A percentile compares a stretch with the other conserved stretches of the same genome.
These are phyloP conservation scores for Falcunculus frontatus DNA, from an alignment of 2,113 vertebrate genomes.

Conservation along the genomic window DNA sequence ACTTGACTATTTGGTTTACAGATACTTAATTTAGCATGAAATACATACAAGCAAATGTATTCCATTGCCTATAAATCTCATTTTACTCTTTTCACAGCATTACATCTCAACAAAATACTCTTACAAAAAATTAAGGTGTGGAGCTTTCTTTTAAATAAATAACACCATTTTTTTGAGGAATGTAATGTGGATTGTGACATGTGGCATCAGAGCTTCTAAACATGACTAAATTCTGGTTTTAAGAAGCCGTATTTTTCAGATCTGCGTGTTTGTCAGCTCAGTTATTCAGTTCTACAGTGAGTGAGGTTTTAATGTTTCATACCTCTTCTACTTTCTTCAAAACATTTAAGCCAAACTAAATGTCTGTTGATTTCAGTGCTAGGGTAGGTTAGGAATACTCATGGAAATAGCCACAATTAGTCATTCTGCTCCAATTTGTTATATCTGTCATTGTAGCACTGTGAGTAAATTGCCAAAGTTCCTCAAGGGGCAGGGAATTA, in stretches of 20 bases:
- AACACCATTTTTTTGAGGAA: background rate
- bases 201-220: background rate
- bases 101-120: background rate
- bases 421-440: background rate
- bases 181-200: background rate
- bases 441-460: background rate
- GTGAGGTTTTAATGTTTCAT: background rate
- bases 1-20: background rate
- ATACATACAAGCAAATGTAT: background rate
- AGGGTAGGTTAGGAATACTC: background rate
- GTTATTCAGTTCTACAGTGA: background rate
- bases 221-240: background rate
- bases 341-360: background rate
- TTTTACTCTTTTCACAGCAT: background rate
- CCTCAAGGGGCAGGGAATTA: background rate
- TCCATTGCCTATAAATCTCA: background rate
- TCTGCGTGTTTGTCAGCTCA: background rate
- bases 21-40: slow-evolving; percentile 11
- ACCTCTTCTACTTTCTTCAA: background rate
- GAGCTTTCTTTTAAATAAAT: background rate
- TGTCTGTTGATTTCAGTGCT: background rate
- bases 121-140: background rate
- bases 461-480: background rate
- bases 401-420: background rate
- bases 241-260: background rate